These are phyloP conservation scores for Ladona fulva DNA, from an alignment of 1,140 invertebrate genomes.

Conservation along the genomic window DNA sequence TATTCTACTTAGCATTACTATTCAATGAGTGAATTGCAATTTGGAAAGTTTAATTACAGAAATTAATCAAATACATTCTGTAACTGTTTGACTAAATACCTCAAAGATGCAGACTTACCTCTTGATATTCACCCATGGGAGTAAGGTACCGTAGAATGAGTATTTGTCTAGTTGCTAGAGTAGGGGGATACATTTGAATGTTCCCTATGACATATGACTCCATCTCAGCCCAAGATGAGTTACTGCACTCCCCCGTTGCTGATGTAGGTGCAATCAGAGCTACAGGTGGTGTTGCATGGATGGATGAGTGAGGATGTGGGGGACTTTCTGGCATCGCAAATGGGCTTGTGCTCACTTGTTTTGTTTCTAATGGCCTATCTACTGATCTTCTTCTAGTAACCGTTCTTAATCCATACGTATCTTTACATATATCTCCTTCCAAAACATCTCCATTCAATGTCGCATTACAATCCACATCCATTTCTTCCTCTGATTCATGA, in stretches of 20 bases:
- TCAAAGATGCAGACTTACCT: slow-evolving; percentile 43
- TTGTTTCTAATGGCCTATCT: not conserved
- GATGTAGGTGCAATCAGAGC: slow-evolving; percentile 24
- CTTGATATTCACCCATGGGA: slow-evolving; percentile 94
- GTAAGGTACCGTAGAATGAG: slow-evolving; percentile 87
- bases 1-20: too few species aligned
- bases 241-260: slow-evolving; percentile 42
- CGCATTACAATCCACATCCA: too few species aligned
- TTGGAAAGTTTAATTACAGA: not conserved
- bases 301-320: not conserved
- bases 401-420: too few species aligned
- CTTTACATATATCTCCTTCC: too few species aligned
- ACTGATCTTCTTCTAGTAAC: not conserved
- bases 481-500: too few species aligned
- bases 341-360: not conserved
- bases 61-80: not conserved
- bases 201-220: slow-evolving; percentile 77
- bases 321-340: not conserved
- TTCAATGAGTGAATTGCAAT: not conserved
- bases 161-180: slow-evolving; percentile 76
- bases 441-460: too few species aligned
- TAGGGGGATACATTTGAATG: slow-evolving; percentile 79
- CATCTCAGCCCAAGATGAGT: slow-evolving; percentile 85
- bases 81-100: too few species aligned
- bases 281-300: not conserved